Evolutionary conservation across 1,140 invertebrate species (phyloP).

Genomic region (Pseudoatta argentina): DNA sequence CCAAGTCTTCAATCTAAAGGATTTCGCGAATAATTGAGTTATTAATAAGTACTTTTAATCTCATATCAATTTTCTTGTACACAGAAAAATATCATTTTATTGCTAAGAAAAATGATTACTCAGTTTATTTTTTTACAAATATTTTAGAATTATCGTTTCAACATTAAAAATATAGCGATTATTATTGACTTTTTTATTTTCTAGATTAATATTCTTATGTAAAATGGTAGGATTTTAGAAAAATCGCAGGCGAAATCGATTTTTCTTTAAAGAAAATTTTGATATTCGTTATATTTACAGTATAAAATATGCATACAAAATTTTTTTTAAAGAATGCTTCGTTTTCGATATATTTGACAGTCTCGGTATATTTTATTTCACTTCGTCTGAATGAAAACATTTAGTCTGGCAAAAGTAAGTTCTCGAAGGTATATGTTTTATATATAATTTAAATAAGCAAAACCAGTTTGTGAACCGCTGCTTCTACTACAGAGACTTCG

Average conservation of each 20-base stretch:
- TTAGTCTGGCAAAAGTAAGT: not conserved
- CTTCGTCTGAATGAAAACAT: not conserved
- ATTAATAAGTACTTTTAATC: not conserved
- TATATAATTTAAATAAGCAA: conserved; percentile 19
- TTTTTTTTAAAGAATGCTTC: not conserved
- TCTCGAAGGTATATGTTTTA: not conserved
- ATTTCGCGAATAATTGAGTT: not conserved
- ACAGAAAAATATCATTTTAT: no score
- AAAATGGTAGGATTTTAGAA: not conserved
- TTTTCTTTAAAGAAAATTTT: not conserved
- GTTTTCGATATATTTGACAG: not conserved
- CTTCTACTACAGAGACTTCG: not conserved
- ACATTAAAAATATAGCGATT: no score
- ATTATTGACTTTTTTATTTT: no score
- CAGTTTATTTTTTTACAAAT: no score
- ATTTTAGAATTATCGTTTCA: not conserved
- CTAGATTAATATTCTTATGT: no score
- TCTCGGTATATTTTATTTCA: not conserved
- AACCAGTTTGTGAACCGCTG: not conserved
- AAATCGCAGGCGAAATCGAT: not conserved
- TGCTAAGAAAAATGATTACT: no score
- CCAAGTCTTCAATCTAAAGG: not conserved
- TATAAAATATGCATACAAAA: not conserved
- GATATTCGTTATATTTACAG: not conserved
- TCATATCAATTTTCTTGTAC: not conserved